Evolutionary conservation across 2,888 invertebrate species (phyloP).

Genomic region (Nemotelus pantherinus): DNA sequence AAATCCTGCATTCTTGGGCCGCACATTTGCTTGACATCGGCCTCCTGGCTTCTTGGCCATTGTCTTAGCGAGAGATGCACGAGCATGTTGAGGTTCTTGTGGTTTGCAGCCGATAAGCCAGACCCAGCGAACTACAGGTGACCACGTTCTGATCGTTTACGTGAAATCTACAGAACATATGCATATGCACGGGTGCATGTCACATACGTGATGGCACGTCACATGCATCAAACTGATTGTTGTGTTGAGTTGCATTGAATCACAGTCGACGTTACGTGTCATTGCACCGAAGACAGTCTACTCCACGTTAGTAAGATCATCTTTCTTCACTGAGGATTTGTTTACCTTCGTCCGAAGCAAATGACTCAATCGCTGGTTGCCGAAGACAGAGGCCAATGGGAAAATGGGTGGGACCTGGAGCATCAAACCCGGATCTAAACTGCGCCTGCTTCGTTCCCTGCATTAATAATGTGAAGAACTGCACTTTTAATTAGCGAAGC

Average conservation of each 20-base stretch:
- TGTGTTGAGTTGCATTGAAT: not conserved
- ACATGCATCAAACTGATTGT: constrained; percentile 33
- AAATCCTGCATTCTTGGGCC: constrained; percentile 49
- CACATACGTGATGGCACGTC: constrained; percentile 49
- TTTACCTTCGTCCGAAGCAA: constrained; percentile 29
- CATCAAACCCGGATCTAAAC: constrained; percentile 48
- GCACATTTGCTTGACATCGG: constrained; percentile 22
- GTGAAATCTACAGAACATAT: constrained; percentile 40
- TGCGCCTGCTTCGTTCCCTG: constrained; percentile 30
- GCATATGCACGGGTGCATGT: constrained; percentile 50
- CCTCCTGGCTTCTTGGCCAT: constrained; percentile 38
- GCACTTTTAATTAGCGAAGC: constrained; percentile 43
- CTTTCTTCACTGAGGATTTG: constrained; percentile 20
- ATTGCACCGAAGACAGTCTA: constrained; percentile 45
- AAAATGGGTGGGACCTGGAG: constrained; percentile 44
- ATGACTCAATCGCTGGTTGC: constrained; percentile 35
- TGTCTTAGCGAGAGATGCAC: constrained; percentile 36
- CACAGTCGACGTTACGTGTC: constrained; percentile 33
- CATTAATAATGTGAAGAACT: constrained; percentile 30
- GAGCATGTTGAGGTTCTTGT: constrained; percentile 38
- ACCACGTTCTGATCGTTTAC: constrained; percentile 41
- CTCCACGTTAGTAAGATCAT: constrained; percentile 21
- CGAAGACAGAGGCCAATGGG: constrained; percentile 27
- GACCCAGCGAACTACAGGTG: constrained; percentile 24
- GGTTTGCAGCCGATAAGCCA: constrained; percentile 31